Conservation (phyloP, 2,113 vertebrate genomes). For the Lutjanus erythropterus region DNA sequence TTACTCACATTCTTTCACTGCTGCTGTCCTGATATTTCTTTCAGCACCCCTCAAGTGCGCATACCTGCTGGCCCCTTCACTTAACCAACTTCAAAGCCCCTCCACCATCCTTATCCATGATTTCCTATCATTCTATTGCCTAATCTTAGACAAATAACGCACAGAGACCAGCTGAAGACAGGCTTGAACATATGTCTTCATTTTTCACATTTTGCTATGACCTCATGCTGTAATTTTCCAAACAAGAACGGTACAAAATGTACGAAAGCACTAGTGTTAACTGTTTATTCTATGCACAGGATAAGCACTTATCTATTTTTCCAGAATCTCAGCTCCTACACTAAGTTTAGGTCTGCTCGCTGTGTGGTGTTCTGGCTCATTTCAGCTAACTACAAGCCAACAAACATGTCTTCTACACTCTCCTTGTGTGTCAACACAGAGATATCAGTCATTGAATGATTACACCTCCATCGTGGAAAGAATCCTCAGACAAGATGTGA, state of each 20-base stretch:
- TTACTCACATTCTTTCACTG: constrained; percentile 49
- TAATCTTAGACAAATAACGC: constrained; percentile 50
- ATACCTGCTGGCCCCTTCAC: constrained; percentile 57
- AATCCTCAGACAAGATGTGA: constrained; percentile 2
- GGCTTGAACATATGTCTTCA: constrained; percentile 56
- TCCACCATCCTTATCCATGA: constrained; percentile 46
- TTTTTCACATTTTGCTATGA: constrained; percentile 61
- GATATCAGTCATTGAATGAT: constrained; percentile 34
- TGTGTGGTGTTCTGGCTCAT: constrained; percentile 23
- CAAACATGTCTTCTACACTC: constrained; percentile 21
- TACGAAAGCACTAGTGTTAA: constrained; percentile 16
- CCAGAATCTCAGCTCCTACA: neutral
- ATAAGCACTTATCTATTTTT: constrained; percentile 1
- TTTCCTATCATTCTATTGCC: constrained; percentile 58
- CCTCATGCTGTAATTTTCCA: constrained; percentile 46
- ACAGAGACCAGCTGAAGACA: constrained; percentile 24
- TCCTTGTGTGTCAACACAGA: constrained; percentile 17
- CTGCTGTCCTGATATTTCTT: constrained; percentile 60
- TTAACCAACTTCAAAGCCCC: constrained; percentile 56
- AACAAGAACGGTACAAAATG: constrained; percentile 17
- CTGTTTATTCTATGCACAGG: neutral
- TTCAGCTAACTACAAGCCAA: constrained; percentile 20
- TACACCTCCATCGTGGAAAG: constrained; percentile 36
- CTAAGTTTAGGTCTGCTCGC: constrained; percentile 1
- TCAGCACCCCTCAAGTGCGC: constrained; percentile 56